Percentiles rank a stretch among this genome's conserved stretches.
These are phyloP conservation scores for Heliconius ismenius DNA, from an alignment of 2,888 invertebrate genomes.

Conservation along the genomic window DNA sequence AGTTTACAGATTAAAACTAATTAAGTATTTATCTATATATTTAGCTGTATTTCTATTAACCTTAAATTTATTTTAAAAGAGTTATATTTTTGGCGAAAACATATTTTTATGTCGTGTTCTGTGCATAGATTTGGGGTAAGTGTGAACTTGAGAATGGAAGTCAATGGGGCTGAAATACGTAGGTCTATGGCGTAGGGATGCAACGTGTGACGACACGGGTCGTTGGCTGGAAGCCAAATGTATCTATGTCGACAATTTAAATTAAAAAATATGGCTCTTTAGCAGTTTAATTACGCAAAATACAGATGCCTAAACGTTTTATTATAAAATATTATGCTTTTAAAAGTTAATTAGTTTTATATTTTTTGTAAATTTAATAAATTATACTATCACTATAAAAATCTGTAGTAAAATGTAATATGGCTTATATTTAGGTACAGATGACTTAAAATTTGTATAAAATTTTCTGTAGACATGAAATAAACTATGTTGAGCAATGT, in stretches of 20 bases:
- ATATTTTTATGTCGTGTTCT: neutral
- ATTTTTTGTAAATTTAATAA: neutral
- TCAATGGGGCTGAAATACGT: conserved; percentile 50
- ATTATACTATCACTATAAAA: no score
- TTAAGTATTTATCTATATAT: neutral
- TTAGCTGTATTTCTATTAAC: neutral
- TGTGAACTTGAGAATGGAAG: conserved; percentile 48
- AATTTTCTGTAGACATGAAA: conserved; percentile 6
- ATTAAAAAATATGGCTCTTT: conserved; percentile 26
- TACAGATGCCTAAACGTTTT: neutral
- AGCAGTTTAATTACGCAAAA: neutral
- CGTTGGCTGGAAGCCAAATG: conserved; percentile 38
- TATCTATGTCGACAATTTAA: conserved; percentile 23
- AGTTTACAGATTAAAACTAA: neutral
- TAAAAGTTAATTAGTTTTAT: neutral
- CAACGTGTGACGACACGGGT: conserved; percentile 20
- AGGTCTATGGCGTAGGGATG: conserved; percentile 41
- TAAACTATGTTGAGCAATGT: conserved; percentile 9
- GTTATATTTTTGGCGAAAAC: neutral
- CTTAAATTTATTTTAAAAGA: neutral
- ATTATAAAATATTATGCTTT: neutral
- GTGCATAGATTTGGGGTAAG: conserved; percentile 45
- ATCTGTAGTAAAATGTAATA: neutral
- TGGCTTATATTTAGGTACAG: neutral
- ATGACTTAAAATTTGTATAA: neutral